Evolutionary conservation across 2,113 vertebrate genomes (phyloP).

Genomic region (Arvicanthis niloticus): DNA sequence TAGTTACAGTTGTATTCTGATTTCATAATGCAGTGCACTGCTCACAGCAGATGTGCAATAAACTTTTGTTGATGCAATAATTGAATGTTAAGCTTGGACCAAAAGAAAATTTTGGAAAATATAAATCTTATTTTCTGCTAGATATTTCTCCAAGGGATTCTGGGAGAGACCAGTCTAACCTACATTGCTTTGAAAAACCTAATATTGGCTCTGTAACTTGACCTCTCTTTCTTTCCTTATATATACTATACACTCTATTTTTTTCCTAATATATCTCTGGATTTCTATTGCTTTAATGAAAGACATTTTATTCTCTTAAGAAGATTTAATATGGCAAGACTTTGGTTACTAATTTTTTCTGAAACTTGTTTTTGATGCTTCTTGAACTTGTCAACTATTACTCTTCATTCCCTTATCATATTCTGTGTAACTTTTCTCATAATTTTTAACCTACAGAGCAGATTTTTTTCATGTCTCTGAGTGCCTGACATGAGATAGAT

Average conservation of each 20-base stretch:
- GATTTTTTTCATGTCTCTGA: neutral
- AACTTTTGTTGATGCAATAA: constrained; percentile 10
- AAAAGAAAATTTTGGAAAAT: constrained; percentile 16
- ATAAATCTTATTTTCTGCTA: neutral
- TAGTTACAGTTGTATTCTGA: neutral
- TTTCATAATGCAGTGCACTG: neutral
- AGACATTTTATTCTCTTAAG: neutral
- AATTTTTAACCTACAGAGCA: neutral
- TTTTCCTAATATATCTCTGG: neutral
- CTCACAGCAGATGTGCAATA: neutral
- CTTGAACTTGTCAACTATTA: neutral
- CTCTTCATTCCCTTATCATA: neutral
- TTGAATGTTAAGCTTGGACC: neutral
- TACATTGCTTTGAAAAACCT: neutral
- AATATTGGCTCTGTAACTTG: neutral
- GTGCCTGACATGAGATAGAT: neutral
- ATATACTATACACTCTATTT: neutral
- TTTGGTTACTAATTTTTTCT: neutral
- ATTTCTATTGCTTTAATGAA: neutral
- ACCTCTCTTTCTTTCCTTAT: neutral
- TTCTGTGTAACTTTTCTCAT: neutral
- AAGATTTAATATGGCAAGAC: neutral
- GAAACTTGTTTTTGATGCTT: neutral
- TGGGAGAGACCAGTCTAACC: neutral
- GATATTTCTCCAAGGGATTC: neutral